A percentile compares a stretch with the other conserved stretches of the same genome.
Conservation (phyloP, 1,140 invertebrate species). For the Sipha flava region DNA sequence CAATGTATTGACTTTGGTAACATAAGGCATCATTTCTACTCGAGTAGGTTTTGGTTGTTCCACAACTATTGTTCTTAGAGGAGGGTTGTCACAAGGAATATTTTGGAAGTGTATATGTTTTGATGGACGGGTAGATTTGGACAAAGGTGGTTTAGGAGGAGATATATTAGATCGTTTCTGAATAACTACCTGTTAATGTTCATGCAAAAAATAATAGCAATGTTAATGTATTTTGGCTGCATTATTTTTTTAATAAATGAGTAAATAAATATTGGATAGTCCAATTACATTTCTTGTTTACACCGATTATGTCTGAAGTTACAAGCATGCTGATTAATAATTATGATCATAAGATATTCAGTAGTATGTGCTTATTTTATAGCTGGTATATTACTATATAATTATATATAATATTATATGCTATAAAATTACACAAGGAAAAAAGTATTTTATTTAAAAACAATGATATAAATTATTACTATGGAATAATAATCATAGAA, state of each 20-base stretch:
- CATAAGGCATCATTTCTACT: conserved; percentile 28
- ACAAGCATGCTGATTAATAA: neutral
- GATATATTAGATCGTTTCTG: conserved; percentile 8
- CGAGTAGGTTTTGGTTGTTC: conserved; percentile 9
- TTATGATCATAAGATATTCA: neutral
- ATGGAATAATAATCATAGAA: neutral
- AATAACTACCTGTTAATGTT: conserved; percentile 30
- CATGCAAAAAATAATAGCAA: conserved; percentile 32
- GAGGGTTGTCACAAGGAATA: neutral
- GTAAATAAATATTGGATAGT: neutral
- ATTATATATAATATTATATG: neutral
- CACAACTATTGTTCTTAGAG: neutral
- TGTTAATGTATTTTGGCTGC: conserved; percentile 30
- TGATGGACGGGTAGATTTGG: neutral
- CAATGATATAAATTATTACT: neutral
- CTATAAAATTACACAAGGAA: neutral
- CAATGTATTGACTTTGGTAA: conserved; percentile 19
- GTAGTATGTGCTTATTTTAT: conserved; percentile 30
- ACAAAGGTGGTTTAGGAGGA: neutral
- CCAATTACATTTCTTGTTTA: neutral
- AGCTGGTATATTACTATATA: neutral
- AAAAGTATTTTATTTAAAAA: neutral
- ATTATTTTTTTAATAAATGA: neutral
- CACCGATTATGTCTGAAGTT: neutral
- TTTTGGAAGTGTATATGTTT: conserved; percentile 20